Evolutionary conservation across 2,888 invertebrate species (phyloP).

Genomic region (Tholera decimalis): DNA sequence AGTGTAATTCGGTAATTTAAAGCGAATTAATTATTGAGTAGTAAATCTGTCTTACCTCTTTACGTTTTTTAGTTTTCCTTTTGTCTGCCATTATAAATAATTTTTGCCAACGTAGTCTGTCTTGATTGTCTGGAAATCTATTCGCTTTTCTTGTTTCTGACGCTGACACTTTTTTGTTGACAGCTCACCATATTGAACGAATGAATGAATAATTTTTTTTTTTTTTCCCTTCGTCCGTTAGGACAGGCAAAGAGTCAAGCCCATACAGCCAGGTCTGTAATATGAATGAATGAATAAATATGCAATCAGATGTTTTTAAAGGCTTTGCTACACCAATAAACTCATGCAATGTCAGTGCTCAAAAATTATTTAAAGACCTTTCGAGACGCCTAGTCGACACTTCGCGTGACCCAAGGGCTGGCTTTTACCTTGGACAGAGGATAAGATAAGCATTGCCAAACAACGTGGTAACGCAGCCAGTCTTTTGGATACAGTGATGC

Average conservation of each 20-base stretch:
- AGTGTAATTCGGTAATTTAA: slow-evolving; percentile 3
- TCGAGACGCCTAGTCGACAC: too few species aligned
- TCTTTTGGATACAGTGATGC: too few species aligned
- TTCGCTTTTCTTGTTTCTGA: slow-evolving; percentile 67
- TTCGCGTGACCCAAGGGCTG: too few species aligned
- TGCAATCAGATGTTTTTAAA: slow-evolving; percentile 11
- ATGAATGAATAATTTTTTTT: too few species aligned
- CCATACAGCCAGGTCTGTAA: too few species aligned
- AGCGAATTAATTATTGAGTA: not conserved
- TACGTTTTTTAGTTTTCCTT: slow-evolving; percentile 89
- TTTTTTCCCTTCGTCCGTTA: too few species aligned
- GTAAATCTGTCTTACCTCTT: slow-evolving; percentile 80
- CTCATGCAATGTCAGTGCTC: too few species aligned
- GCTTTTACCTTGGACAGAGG: too few species aligned
- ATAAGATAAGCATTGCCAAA: too few species aligned
- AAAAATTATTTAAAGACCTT: too few species aligned
- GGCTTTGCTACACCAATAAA: slow-evolving; percentile 24
- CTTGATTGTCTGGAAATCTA: slow-evolving; percentile 62
- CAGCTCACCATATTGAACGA: slow-evolving; percentile 54
- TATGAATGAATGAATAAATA: not conserved
- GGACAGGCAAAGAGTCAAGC: too few species aligned
- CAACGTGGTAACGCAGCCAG: too few species aligned
- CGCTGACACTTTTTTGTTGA: slow-evolving; percentile 64
- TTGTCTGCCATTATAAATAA: slow-evolving; percentile 87
- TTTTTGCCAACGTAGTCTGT: slow-evolving; percentile 81